phyloP scores from a whole-genome alignment of 2,113 vertebrate species.

The Eulemur macaco region DNA sequence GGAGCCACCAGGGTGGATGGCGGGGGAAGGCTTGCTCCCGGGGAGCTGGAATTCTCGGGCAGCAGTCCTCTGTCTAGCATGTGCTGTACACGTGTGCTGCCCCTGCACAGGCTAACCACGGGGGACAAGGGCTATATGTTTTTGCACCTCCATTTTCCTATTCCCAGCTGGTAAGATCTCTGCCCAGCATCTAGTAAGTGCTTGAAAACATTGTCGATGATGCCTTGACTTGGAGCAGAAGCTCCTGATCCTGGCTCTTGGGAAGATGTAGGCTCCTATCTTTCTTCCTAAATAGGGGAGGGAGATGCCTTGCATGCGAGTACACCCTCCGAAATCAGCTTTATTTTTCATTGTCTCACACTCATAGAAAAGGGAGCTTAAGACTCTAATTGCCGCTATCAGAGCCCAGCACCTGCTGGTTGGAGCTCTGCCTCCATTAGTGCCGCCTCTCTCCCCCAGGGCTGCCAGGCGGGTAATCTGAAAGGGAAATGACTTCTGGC shows the following conservation, averaged over 20 bases:
- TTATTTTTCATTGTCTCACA: slow-evolving; percentile 49
- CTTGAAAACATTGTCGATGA: not conserved
- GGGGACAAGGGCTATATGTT: not conserved
- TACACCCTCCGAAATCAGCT: not conserved
- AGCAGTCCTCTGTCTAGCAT: fast-evolving
- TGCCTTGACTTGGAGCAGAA: not conserved
- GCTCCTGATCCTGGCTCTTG: not conserved
- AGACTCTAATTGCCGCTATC: slow-evolving; percentile 49
- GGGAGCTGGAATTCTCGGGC: not conserved
- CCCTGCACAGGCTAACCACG: fast-evolving
- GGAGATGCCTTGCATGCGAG: not conserved
- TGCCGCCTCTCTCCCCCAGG: not conserved
- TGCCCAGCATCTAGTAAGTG: not conserved
- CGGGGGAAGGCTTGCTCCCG: not conserved
- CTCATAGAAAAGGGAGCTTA: slow-evolving; percentile 44
- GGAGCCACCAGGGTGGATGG: fast-evolving
- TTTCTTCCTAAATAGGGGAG: not conserved
- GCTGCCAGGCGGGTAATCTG: slow-evolving; percentile 42
- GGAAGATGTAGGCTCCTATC: not conserved
- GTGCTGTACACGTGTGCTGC: too few relatives aligned
- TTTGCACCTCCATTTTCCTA: not conserved
- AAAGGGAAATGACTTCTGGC: slow-evolving; percentile 51
- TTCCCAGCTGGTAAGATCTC: not conserved
- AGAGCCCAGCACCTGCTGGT: slow-evolving; percentile 56
- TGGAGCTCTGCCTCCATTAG: slow-evolving; percentile 17